These are phyloP conservation scores for Nymphalis polychloros DNA, from an alignment of 2,888 invertebrate species.

Conservation along the genomic window DNA sequence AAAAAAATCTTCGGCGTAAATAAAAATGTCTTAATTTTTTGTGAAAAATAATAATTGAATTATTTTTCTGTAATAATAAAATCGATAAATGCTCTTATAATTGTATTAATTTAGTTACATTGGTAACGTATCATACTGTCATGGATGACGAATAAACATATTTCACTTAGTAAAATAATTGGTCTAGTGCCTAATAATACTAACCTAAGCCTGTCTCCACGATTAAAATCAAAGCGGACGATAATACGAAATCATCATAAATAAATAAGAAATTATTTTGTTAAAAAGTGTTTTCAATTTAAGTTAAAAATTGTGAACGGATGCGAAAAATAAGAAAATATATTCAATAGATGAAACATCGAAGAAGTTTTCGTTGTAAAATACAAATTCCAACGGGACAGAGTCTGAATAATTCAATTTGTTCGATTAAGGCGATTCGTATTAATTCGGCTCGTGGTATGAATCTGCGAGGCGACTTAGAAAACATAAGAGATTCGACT, in stretches of 20 bases:
- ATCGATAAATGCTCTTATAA: too few species aligned
- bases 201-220: too few species aligned
- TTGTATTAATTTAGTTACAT: too few species aligned
- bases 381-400: conserved; percentile 17
- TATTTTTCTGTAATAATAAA: too few species aligned
- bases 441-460: conserved; percentile 11
- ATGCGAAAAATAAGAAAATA: conserved; percentile 7
- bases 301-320: conserved; percentile 1
- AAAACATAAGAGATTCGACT: conserved; percentile 4
- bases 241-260: not conserved
- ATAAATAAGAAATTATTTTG: not conserved
- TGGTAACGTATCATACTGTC: too few species aligned
- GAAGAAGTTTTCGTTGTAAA: conserved; percentile 18
- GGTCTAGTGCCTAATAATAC: too few species aligned
- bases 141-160: too few species aligned
- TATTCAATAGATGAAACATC: conserved; percentile 17
- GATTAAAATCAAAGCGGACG: too few species aligned
- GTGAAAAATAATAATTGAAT: too few species aligned
- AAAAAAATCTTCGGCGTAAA: too few species aligned
- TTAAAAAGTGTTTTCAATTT: not conserved
- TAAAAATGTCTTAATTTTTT: too few species aligned
- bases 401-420: conserved; percentile 27
- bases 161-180: too few species aligned
- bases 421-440: conserved; percentile 15
- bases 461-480: conserved; percentile 7